Percentiles rank a stretch among this genome's conserved stretches.
Evolutionary conservation across 2,797 vertebrate species (phyloP).

Genomic region (Sebastes paucispinis): DNA sequence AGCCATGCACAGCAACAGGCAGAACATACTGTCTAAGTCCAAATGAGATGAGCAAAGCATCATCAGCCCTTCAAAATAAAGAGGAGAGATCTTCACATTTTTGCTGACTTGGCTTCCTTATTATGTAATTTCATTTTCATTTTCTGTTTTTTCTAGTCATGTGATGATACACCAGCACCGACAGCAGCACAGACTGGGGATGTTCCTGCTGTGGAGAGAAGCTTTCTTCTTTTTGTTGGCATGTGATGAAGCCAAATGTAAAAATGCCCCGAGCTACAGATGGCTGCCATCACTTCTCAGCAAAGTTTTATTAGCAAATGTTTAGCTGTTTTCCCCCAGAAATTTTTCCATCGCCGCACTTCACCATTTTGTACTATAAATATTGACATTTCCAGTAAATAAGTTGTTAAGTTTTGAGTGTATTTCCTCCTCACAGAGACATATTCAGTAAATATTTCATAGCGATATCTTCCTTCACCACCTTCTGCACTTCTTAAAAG

Average conservation of each 20-base stretch:
- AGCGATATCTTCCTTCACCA: not conserved
- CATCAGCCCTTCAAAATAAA: not conserved
- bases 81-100: not conserved
- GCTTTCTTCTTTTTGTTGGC: not conserved
- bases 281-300: not conserved
- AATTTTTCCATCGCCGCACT: not conserved
- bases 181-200: not conserved
- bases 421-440: not conserved
- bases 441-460: not conserved
- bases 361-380: not conserved
- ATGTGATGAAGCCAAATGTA: not conserved
- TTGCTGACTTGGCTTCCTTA: not conserved
- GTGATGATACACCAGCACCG: not conserved
- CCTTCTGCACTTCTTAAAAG: not conserved
- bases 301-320: not conserved
- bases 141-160: not conserved
- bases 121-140: not conserved
- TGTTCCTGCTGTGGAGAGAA: not conserved
- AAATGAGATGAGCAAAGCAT: not conserved
- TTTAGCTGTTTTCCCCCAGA: not conserved
- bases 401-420: not conserved
- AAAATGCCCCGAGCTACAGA: not conserved
- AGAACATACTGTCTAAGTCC: not conserved
- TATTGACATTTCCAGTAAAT: not conserved
- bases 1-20: not conserved